Evolutionary conservation across 1,140 invertebrate genomes (phyloP), one percentile per base, ranked within the genome.

Genomic region (Sycobia sp.): DNA sequence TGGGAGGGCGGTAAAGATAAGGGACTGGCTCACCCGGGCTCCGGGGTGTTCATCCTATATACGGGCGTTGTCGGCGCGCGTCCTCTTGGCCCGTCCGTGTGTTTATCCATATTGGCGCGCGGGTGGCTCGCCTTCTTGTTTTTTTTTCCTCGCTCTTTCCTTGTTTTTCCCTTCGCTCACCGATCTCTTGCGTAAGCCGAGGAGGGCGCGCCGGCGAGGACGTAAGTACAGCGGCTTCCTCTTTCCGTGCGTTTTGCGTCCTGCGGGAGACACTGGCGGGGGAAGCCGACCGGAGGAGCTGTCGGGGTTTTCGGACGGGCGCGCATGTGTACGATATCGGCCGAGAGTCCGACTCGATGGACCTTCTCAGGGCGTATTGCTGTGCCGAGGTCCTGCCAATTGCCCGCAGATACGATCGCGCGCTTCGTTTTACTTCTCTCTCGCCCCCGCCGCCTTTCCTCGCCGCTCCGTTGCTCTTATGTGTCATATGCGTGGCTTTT

Each of bases 1-100:
- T 20, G 13, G 29, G 18, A 60, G 34, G 4, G 41, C 25, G n/a
- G n/a, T n/a, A n/a, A n/a, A n/a, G n/a, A n/a, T n/a, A n/a, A n/a
- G n/a, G n/a, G n/a, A n/a, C n/a, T n/a, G n/a, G 50, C 10, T 38
- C 39, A 43, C 4, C 32, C 18, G 29, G 29, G 16, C n/a, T n/a
- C n/a, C n/a, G n/a, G n/a, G n/a, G 29, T 61, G 65, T 47, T 56
- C 55, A 60, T 36, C 29, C 22, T 38, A 34, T 14, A 36, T 51
- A 34, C 41, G 55, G 55, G 55, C 55, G 46, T 53, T 41, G 18
- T 10, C 38, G 29, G 36, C 29, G 5, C 20, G 8, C 36, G 36
- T n/a, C 38, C 11, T n/a, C n/a, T n/a, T n/a, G n/a, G n/a, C n/a
- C n/a, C n/a, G n/a, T n/a, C 29, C 29, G 29, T 7, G 29, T 11